A percentile compares a stretch with the other conserved stretches of the same genome.
phyloP scores from a whole-genome alignment of 1,140 invertebrate genomes.

The Zaprionus nigranus region DNA sequence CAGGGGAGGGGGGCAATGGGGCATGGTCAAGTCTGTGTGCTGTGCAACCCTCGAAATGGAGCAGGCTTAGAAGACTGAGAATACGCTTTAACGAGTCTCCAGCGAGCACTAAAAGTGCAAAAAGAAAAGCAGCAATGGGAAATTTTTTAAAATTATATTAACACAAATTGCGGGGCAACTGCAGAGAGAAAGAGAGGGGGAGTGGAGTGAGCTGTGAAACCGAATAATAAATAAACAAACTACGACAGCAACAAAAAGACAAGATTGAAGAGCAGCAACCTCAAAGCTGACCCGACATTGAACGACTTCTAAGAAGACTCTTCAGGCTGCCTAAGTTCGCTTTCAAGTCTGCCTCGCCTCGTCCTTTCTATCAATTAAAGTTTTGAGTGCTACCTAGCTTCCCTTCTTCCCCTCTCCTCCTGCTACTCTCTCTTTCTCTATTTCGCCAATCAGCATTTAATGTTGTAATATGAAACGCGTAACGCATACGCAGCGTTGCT shows the following conservation, averaged over 20 bases:
- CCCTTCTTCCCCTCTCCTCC: no score
- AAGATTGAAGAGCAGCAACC: constrained; percentile 31
- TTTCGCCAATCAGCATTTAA: constrained; percentile 1
- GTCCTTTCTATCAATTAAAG: constrained; percentile 63
- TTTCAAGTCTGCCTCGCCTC: constrained; percentile 51
- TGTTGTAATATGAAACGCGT: constrained; percentile 65
- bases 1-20: not conserved
- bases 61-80: constrained; percentile 23
- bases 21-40: constrained; percentile 48
- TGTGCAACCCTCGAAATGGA: constrained; percentile 49
- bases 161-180: constrained; percentile 48
- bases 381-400: constrained; percentile 16
- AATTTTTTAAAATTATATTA: constrained; percentile 78
- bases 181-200: no score
- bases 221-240: constrained; percentile 71
- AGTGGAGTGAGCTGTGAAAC: constrained; percentile 38
- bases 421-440: no score
- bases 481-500: constrained; percentile 66
- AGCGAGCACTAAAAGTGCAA: constrained; percentile 66
- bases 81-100: constrained; percentile 72
- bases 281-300: not conserved
- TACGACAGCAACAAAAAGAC: constrained; percentile 33
- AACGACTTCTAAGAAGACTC: no score
- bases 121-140: constrained; percentile 31
- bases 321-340: constrained; percentile 14